A percentile compares a stretch with the other conserved stretches of the same genome.
Conservation (phyloP, 2,797 vertebrate genomes). For the Muscicapa comitata region DNA sequence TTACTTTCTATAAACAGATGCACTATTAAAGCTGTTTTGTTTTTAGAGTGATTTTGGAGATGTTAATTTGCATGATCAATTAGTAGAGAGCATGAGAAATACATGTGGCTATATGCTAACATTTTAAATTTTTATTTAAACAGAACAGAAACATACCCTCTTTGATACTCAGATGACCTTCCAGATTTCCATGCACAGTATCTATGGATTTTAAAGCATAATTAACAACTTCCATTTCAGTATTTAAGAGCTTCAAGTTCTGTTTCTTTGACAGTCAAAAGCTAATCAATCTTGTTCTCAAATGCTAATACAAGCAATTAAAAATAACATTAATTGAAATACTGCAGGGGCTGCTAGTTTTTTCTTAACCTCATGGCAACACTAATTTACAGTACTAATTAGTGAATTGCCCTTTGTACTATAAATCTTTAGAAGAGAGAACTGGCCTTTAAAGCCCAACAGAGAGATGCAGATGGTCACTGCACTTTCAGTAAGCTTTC, state of each 20-base stretch:
- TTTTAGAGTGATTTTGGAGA: slow-evolving; percentile 42
- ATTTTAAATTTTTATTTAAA: slow-evolving; percentile 41
- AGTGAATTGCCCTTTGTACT: slow-evolving; percentile 66
- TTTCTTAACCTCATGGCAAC: slow-evolving; percentile 69
- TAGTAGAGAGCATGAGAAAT: slow-evolving; percentile 11
- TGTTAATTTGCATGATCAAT: slow-evolving; percentile 26
- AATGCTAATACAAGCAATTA: slow-evolving; percentile 77
- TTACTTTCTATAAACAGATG: slow-evolving; percentile 57
- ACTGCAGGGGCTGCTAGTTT: slow-evolving; percentile 65
- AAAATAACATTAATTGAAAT: slow-evolving; percentile 78
- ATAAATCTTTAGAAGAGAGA: slow-evolving; percentile 67
- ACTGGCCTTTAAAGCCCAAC: slow-evolving; percentile 59
- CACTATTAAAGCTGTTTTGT: slow-evolving; percentile 30
- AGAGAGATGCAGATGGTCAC: slow-evolving; percentile 58
- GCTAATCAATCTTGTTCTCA: slow-evolving; percentile 74
- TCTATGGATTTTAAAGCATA: slow-evolving; percentile 70
- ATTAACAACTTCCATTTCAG: slow-evolving; percentile 72
- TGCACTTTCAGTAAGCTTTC: not conserved
- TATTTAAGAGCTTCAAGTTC: slow-evolving; percentile 66
- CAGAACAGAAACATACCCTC: slow-evolving; percentile 35
- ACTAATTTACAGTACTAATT: slow-evolving; percentile 75
- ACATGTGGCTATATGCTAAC: slow-evolving; percentile 23
- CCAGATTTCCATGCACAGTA: slow-evolving; percentile 55
- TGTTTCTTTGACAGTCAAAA: slow-evolving; percentile 73
- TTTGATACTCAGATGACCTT: slow-evolving; percentile 62